Evolutionary conservation across 2,113 vertebrate genomes (phyloP).

Genomic region (Cygnus buccinator): DNA sequence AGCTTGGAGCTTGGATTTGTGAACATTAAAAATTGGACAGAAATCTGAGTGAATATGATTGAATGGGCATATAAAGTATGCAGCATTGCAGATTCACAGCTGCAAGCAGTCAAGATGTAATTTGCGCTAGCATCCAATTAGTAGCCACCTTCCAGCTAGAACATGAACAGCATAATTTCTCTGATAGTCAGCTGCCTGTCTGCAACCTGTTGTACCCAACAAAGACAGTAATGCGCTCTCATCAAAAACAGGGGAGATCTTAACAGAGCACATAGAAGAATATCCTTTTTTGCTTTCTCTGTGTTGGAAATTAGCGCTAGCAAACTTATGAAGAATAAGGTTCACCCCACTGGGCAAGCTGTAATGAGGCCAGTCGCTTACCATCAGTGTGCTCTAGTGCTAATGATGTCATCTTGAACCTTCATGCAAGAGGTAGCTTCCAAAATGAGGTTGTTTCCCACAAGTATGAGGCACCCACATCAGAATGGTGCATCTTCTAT

Average conservation of each 20-base stretch:
- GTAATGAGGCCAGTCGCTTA: background rate
- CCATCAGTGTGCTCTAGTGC: background rate
- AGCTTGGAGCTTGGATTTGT: background rate
- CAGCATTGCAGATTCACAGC: slow-evolving; percentile 45
- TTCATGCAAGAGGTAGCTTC: background rate
- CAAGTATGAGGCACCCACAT: background rate
- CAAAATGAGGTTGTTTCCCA: background rate
- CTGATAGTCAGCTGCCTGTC: slow-evolving; percentile 21
- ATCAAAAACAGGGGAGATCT: background rate
- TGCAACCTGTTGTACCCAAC: background rate
- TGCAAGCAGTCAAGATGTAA: slow-evolving; percentile 50
- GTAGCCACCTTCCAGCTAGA: slow-evolving; percentile 31
- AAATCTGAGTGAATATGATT: slow-evolving; percentile 15
- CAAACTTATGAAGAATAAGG: background rate
- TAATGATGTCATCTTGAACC: background rate
- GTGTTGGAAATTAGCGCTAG: background rate
- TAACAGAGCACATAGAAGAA: background rate
- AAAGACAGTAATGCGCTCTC: background rate
- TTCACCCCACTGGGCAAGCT: background rate
- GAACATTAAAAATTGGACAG: background rate
- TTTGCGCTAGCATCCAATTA: slow-evolving; percentile 13
- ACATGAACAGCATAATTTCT: background rate
- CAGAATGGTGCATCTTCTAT: background rate
- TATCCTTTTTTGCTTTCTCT: background rate
- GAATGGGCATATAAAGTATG: background rate